These are phyloP conservation scores for Julus scanicus DNA, from an alignment of 2,888 invertebrate genomes.

Conservation along the genomic window DNA sequence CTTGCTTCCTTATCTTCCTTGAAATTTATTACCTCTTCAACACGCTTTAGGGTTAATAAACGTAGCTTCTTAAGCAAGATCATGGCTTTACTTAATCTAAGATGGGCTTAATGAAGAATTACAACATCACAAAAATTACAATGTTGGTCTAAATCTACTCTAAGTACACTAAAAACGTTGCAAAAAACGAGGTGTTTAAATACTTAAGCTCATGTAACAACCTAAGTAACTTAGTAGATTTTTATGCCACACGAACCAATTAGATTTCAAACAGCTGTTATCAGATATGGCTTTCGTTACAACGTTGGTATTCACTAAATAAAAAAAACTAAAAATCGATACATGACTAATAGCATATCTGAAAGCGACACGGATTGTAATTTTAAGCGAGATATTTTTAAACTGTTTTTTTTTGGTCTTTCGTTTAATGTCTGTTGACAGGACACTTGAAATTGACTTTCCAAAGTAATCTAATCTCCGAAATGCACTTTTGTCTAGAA, in stretches of 20 bases:
- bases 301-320: neutral
- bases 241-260: neutral
- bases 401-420: neutral
- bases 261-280: neutral
- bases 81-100: neutral
- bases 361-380: neutral
- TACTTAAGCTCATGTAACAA: neutral
- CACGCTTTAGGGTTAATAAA: neutral
- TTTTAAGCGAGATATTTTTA: neutral
- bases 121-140: conserved; percentile 16
- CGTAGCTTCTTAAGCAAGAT: conserved; percentile 6
- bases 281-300: neutral
- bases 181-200: conserved; percentile 33
- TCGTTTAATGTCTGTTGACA: conserved; percentile 7
- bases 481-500: neutral
- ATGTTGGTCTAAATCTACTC: neutral
- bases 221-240: neutral
- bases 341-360: neutral
- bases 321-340: neutral
- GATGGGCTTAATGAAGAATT: neutral
- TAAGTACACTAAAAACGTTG: neutral
- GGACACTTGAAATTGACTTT: conserved; percentile 27
- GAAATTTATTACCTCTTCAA: neutral
- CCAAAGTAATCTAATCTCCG: neutral
- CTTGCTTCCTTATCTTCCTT: conserved; percentile 24